Conservation (phyloP, 1,140 invertebrate genomes). For the Sarcophaga peregrina region DNA sequence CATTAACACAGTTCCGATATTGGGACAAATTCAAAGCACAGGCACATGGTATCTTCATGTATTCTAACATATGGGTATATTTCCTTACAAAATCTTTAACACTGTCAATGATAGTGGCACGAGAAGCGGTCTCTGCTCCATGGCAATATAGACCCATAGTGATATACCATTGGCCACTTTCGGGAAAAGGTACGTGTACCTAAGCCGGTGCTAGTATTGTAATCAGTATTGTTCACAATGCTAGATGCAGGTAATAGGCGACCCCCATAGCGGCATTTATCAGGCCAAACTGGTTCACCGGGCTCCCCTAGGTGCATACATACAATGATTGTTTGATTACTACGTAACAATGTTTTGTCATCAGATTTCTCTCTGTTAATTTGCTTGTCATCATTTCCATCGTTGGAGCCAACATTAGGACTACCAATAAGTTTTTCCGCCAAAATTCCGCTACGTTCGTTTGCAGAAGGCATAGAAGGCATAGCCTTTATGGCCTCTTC, state of each 20-base stretch:
- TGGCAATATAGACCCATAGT: conserved; percentile 74
- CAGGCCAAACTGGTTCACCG: conserved; percentile 70
- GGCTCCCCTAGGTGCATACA: conserved; percentile 71
- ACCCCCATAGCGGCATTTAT: conserved; percentile 70
- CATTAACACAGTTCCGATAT: conserved; percentile 57
- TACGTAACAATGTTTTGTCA: conserved; percentile 37
- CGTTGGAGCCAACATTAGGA: conserved; percentile 43
- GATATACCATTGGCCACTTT: conserved; percentile 81
- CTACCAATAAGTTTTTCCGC: conserved; percentile 58
- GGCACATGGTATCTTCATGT: conserved; percentile 58
- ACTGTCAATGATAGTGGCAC: conserved; percentile 57
- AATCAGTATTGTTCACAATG: conserved; percentile 71
- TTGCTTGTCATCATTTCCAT: conserved; percentile 44
- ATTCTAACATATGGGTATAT: conserved; percentile 48
- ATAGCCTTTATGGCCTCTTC: conserved; percentile 62
- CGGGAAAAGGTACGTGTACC: conserved; percentile 80
- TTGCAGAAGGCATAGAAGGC: conserved; percentile 46
- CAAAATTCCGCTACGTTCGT: conserved; percentile 54
- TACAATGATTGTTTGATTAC: conserved; percentile 69
- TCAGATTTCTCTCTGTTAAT: background rate
- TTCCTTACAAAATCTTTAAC: conserved; percentile 61
- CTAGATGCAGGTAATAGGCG: conserved; percentile 68
- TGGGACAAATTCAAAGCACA: conserved; percentile 54
- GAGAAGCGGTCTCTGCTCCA: conserved; percentile 60
- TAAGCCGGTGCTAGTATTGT: conserved; percentile 70